phyloP scores from a whole-genome alignment of 2,113 vertebrate species.

The Anhinga anhinga region DNA sequence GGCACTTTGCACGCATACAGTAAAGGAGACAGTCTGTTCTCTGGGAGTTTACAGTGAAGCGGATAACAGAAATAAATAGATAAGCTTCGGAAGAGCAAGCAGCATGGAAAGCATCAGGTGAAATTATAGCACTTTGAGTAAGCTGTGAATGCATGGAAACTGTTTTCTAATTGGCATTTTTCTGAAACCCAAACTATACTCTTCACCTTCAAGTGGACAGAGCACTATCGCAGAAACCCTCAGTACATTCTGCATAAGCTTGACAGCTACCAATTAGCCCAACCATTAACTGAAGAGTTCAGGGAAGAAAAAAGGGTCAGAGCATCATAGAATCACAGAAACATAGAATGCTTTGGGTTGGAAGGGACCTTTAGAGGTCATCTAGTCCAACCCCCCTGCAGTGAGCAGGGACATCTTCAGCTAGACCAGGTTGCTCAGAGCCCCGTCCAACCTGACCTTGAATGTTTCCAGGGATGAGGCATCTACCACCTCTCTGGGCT shows the following conservation, averaged over 20 bases:
- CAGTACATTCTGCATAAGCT: not conserved
- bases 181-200: not conserved
- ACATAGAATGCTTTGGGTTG: no score
- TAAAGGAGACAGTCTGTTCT: not conserved
- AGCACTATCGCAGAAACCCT: not conserved
- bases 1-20: not conserved
- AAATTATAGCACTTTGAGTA: not conserved
- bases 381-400: no score
- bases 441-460: no score
- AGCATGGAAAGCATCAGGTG: not conserved
- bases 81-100: not conserved
- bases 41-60: not conserved
- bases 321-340: not conserved
- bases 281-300: not conserved
- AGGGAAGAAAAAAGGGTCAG: not conserved
- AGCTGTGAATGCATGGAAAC: not conserved
- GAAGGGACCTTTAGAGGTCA: no score
- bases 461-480: no score
- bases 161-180: not conserved
- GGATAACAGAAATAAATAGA: slow-evolving; percentile 3
- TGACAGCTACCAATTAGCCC: slow-evolving; percentile 18
- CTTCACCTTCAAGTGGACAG: not conserved
- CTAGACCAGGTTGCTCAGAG: no score
- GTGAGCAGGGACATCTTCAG: no score
- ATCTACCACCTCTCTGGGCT: no score